phyloP scores from a whole-genome alignment of 2,888 invertebrate genomes.

The Volucella inanis region DNA sequence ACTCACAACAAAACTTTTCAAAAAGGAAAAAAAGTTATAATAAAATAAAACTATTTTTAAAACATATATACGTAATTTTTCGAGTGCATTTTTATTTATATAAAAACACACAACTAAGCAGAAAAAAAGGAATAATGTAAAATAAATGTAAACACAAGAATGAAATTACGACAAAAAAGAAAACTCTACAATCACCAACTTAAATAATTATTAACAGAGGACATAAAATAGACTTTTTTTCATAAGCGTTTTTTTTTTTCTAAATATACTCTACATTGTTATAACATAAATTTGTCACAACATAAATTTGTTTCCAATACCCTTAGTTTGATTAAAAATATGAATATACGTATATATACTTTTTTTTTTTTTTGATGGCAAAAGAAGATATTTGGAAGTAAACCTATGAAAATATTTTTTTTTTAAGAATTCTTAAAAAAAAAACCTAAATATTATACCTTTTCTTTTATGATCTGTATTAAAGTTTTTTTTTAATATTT shows the following conservation, averaged over 20 bases:
- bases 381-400: conserved; percentile 36
- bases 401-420: conserved; percentile 7
- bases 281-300: neutral
- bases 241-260: conserved; percentile 39
- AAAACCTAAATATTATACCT: neutral
- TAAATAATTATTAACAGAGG: conserved; percentile 49
- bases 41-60: neutral
- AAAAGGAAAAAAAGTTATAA: too few relatives aligned
- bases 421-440: neutral
- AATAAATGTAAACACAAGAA: conserved; percentile 30
- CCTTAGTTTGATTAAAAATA: conserved; percentile 5
- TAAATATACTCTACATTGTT: too few relatives aligned
- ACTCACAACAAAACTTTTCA: conserved; percentile 61
- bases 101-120: conserved; percentile 47
- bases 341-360: too few relatives aligned
- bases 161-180: conserved; percentile 3
- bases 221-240: conserved; percentile 42
- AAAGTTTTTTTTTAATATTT: conserved; percentile 24
- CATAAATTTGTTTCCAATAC: conserved; percentile 33
- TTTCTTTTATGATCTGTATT: conserved; percentile 1
- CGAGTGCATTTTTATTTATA: conserved; percentile 33
- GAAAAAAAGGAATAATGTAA: conserved; percentile 19
- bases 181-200: conserved; percentile 53
- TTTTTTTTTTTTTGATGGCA: conserved; percentile 15
- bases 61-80: conserved; percentile 37